A percentile compares a stretch with the other conserved stretches of the same genome.
These are phyloP conservation scores for Gorsachius magnificus DNA, from an alignment of 2,797 vertebrate genomes.

Conservation along the genomic window DNA sequence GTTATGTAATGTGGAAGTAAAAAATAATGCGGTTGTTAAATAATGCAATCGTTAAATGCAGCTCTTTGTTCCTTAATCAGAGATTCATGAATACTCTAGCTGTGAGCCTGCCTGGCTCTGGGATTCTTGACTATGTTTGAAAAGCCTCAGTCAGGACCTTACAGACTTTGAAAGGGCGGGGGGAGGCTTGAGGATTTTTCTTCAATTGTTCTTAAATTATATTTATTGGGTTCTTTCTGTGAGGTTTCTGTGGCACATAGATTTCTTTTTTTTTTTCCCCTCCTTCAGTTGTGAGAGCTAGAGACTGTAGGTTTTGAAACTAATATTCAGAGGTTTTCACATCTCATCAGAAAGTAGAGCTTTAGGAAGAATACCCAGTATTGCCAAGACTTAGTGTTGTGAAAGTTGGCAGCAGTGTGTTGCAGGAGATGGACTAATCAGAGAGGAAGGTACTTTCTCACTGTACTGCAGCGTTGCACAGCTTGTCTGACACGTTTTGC, in stretches of 20 bases:
- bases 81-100: constrained; percentile 42
- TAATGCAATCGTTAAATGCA: constrained; percentile 45
- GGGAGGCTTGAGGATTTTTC: not conserved
- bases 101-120: constrained; percentile 24
- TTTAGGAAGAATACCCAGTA: not conserved
- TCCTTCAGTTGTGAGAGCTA: not conserved
- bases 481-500: not conserved
- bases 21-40: constrained; percentile 38
- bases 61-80: constrained; percentile 57
- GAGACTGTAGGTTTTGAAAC: not conserved
- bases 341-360: not conserved
- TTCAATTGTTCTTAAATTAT: not conserved
- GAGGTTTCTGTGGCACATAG: not conserved
- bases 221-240: not conserved
- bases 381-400: not conserved
- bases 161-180: not conserved
- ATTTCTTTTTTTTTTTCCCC: not conserved
- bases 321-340: not conserved
- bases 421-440: not conserved
- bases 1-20: constrained; percentile 51
- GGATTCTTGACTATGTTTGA: not conserved
- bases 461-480: not conserved
- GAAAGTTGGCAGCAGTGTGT: not conserved
- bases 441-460: not conserved
- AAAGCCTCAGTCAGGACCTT: constrained; percentile 27